These are phyloP conservation scores for Anser brachyrhynchus DNA, from an alignment of 2,113 vertebrate species.

Conservation along the genomic window DNA sequence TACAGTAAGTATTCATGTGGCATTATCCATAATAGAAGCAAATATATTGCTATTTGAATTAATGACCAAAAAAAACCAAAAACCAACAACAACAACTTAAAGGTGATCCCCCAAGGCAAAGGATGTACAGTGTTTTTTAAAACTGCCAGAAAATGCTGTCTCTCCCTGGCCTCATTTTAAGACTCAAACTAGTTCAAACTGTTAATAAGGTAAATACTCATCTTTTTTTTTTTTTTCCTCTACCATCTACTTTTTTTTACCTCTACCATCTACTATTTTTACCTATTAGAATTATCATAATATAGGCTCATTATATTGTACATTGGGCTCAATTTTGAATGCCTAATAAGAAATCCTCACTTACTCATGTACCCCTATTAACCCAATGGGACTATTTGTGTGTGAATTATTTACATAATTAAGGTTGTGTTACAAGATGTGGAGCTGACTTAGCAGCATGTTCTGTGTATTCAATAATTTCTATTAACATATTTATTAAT, in stretches of 20 bases:
- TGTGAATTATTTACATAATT: conserved; percentile 1
- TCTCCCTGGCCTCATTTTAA: conserved; percentile 5
- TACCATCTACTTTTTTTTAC: not conserved
- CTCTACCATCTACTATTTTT: conserved; percentile 19
- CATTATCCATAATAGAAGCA: not conserved
- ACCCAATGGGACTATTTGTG: not conserved
- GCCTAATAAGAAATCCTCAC: not conserved
- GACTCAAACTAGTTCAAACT: not conserved
- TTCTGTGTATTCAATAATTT: not conserved
- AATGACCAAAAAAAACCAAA: not conserved
- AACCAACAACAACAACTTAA: not conserved
- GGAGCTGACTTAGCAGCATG: not conserved
- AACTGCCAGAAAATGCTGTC: not conserved
- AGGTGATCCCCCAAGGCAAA: not conserved
- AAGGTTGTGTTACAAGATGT: not conserved
- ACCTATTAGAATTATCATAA: conserved; percentile 3
- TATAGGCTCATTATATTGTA: not conserved
- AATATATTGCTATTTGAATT: not conserved
- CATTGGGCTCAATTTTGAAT: not conserved
- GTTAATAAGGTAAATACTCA: conserved; percentile 24
- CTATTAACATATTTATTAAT: not conserved
- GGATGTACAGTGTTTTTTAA: not conserved
- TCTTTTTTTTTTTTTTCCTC: not conserved
- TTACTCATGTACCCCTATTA: not conserved
- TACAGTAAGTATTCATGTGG: not conserved